Percentiles rank a stretch among this genome's conserved stretches.
Conservation (phyloP, 2,113 vertebrate species). For the Reinhardtius hippoglossoides region DNA sequence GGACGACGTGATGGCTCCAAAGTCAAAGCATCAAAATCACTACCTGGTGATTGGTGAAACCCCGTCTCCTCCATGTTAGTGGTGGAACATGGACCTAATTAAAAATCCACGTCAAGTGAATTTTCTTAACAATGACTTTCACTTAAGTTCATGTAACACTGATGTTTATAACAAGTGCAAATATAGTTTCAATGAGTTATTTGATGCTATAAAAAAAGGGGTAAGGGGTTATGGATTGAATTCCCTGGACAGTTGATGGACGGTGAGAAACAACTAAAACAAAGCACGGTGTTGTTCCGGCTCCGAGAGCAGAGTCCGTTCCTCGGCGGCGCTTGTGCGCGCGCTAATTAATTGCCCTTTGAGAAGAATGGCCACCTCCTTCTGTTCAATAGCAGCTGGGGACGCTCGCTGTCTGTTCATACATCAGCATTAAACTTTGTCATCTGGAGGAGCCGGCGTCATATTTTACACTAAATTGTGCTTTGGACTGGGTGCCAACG, state of each 20-base stretch:
- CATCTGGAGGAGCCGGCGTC: constrained; percentile 68
- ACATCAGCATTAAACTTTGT: constrained; percentile 82
- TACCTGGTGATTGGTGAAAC: no score
- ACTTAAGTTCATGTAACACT: no score
- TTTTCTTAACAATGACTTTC: no score
- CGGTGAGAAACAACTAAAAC: not conserved
- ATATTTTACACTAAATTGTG: constrained; percentile 82
- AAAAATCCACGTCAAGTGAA: no score
- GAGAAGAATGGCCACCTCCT: constrained; percentile 71
- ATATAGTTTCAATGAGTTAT: no score
- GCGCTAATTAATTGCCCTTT: constrained; percentile 76
- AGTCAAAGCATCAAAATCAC: no score
- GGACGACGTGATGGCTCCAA: no score
- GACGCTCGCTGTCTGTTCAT: constrained; percentile 71
- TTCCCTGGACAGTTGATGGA: not conserved
- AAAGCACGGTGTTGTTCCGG: not conserved
- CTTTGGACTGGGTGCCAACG: constrained; percentile 78
- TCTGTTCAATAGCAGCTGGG: constrained; percentile 69
- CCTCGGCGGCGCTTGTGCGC: constrained; percentile 38
- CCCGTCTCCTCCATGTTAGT: no score
- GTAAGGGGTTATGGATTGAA: no score
- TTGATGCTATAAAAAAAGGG: no score
- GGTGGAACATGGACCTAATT: no score
- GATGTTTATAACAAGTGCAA: no score
- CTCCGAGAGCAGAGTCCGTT: not conserved